Evolutionary conservation across 1,140 invertebrate species (phyloP).

Genomic region (Trichonephila clavata): DNA sequence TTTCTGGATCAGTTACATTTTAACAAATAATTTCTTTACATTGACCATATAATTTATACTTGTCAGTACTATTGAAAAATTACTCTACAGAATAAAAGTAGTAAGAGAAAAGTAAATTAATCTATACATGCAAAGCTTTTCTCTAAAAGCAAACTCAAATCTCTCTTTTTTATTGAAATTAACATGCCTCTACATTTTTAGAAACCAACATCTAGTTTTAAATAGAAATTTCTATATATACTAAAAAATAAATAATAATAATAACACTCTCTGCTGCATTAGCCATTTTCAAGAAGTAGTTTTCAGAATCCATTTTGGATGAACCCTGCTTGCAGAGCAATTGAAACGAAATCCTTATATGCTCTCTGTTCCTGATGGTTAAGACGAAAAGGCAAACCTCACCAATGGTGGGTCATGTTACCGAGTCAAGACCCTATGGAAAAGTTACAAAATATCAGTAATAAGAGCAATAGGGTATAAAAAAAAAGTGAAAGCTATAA

Average conservation of each 20-base stretch:
- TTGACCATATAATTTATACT: too few relatives aligned
- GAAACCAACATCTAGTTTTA: too few relatives aligned
- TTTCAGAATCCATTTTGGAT: background rate
- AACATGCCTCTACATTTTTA: too few relatives aligned
- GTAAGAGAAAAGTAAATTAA: too few relatives aligned
- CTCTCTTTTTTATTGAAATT: too few relatives aligned
- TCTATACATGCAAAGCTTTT: too few relatives aligned
- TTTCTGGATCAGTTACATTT: too few relatives aligned
- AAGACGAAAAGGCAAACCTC: background rate
- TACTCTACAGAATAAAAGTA: too few relatives aligned
- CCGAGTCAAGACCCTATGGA: background rate
- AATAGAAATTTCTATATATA: too few relatives aligned
- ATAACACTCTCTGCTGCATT: background rate
- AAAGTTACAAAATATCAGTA: conserved; percentile 39
- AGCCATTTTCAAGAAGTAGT: background rate
- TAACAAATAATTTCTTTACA: too few relatives aligned
- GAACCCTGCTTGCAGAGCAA: background rate
- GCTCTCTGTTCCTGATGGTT: background rate
- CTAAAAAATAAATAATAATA: background rate
- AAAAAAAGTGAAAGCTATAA: conserved; percentile 67
- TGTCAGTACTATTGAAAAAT: too few relatives aligned
- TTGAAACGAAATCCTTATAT: background rate
- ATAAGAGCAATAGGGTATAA: conserved; percentile 19
- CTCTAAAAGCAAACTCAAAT: too few relatives aligned
- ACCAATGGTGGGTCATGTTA: background rate